phyloP scores from a whole-genome alignment of 2,797 vertebrate genomes.

The Poeciliopsis gracilis region DNA sequence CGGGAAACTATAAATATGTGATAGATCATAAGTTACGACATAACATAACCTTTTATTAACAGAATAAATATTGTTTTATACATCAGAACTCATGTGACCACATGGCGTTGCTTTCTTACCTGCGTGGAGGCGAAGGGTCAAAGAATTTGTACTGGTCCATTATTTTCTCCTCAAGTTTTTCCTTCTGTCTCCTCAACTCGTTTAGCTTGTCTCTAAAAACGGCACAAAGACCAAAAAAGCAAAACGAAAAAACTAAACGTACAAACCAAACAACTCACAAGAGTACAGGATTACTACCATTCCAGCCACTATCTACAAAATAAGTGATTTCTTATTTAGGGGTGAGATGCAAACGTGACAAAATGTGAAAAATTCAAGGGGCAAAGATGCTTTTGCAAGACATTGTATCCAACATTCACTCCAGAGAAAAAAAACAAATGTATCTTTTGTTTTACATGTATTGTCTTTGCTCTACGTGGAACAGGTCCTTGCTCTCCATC shows the following conservation, averaged over 20 bases:
- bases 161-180: slow-evolving; percentile 99
- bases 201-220: slow-evolving; percentile 92
- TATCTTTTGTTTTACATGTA: slow-evolving; percentile 87
- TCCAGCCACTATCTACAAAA: neutral
- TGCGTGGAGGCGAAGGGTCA: slow-evolving; percentile 95
- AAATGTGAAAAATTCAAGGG: neutral
- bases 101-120: slow-evolving; percentile 73
- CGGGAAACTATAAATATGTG: slow-evolving; percentile 33
- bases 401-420: neutral
- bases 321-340: neutral
- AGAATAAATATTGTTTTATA: neutral
- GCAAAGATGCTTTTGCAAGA: neutral
- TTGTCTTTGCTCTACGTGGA: slow-evolving; percentile 96
- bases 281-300: neutral
- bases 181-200: slow-evolving; percentile 95
- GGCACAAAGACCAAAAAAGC: neutral
- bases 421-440: neutral
- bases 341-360: neutral
- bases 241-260: neutral
- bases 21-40: neutral
- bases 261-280: neutral
- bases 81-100: neutral
- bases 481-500: slow-evolving; percentile 99
- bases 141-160: slow-evolving; percentile 99
- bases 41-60: neutral